These are phyloP conservation scores for Leptopilina drosophilae DNA, from an alignment of 2,888 invertebrate species.

Conservation along the genomic window DNA sequence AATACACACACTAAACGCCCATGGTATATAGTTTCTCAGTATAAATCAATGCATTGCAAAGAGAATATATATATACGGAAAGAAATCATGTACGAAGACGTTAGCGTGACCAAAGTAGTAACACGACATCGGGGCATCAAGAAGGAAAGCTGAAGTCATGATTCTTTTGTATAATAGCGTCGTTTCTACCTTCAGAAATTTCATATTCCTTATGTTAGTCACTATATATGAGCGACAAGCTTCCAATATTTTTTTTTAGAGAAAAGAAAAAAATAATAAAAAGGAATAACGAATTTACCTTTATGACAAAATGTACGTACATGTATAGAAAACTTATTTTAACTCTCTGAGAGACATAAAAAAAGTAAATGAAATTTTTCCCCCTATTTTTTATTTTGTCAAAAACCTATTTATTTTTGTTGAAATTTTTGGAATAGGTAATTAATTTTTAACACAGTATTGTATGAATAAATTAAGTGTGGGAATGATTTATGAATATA, in stretches of 20 bases:
- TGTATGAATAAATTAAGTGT: not conserved
- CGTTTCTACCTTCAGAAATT: slow-evolving; percentile 35
- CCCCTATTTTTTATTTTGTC: not conserved
- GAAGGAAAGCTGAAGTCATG: slow-evolving; percentile 42
- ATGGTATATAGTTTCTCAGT: slow-evolving; percentile 20
- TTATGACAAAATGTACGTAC: not conserved
- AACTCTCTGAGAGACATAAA: too few species aligned
- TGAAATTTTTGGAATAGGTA: not conserved
- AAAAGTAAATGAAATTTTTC: not conserved
- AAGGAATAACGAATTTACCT: not conserved
- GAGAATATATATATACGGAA: slow-evolving; percentile 16
- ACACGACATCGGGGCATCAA: slow-evolving; percentile 53
- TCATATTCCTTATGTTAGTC: not conserved
- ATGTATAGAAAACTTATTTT: too few species aligned
- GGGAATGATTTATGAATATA: slow-evolving; percentile 9
- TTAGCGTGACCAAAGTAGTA: slow-evolving; percentile 50
- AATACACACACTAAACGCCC: not conserved
- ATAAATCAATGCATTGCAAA: slow-evolving; percentile 32
- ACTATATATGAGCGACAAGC: slow-evolving; percentile 9
- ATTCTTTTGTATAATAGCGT: slow-evolving; percentile 43
- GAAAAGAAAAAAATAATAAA: not conserved
- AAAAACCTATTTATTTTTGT: not conserved
- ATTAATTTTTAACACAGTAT: not conserved
- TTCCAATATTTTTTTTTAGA: slow-evolving; percentile 18
- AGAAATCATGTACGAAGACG: slow-evolving; percentile 34